Base-by-base conservation (phyloP, 2,113 vertebrate species). In the Sigmodon hispidus region DNA sequence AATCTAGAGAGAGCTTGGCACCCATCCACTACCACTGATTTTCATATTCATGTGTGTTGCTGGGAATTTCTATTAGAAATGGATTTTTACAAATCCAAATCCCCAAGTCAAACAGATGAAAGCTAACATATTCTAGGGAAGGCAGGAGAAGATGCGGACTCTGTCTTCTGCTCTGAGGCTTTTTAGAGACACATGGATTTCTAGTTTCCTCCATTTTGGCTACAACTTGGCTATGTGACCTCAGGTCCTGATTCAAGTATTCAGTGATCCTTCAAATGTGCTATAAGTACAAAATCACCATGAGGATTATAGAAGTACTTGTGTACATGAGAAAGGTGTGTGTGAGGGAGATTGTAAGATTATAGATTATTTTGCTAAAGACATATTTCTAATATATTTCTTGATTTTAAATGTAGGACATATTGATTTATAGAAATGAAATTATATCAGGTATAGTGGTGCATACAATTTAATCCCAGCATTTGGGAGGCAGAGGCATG, bases 341-440 rank as follows among this genome's bases (percentile, higher is more conserved):
- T 61, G n/a, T 59, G 52, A 61, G 52, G 48, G 67, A 73, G 67
- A 84, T 26, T 72, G 2, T 15, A 45, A 87, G 31, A 79, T 29
- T 65, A 50, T 31, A 59, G 24, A 77, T 80, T 93, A 52, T 81
- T 87, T 90, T 94, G 26, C 45, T 48, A 3, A 95, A 94, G 45
- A 43, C 12, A 52, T 19, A 84, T 48, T 94, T 95, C 70, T 59
- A 80, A 69, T 59, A 15, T 63, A 22, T 73, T 95, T 50, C 45
- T 81, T 50, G 22, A 43, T 83, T 59, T 12, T 59, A 75, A 90
- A 70, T 31, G 17, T 72, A 85, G 89, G 22, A 40, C 17, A 65
- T 19, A 59, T 26, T 89, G 45, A 67, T 85, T 91, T 50, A 96
- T 96, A 83, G 45, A 89, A 85, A 75, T 55, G 15, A 94, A 40